phyloP scores from a whole-genome alignment of 2,888 invertebrate species.

The Ptilodon capucinus region DNA sequence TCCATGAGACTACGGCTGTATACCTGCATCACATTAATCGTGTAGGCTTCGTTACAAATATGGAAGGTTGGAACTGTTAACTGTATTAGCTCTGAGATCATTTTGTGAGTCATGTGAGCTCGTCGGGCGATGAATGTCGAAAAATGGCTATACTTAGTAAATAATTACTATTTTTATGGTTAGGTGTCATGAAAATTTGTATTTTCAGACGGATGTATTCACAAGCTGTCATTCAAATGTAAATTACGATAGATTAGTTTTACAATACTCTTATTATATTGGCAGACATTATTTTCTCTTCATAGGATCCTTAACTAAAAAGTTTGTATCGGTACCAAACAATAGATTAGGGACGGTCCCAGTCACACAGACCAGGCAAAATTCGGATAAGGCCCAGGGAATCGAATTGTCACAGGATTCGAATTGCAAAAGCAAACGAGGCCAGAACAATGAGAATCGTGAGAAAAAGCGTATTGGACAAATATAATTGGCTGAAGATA shows the following conservation, averaged over 20 bases:
- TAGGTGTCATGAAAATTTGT: slow-evolving; percentile 2
- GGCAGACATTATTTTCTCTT: too few species aligned
- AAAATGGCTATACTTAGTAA: slow-evolving; percentile 1
- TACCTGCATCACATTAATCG: not conserved
- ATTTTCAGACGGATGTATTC: slow-evolving; percentile 9
- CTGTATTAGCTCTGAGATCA: slow-evolving; percentile 63
- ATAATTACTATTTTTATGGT: slow-evolving; percentile 16
- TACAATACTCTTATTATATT: too few species aligned
- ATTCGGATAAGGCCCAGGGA: too few species aligned
- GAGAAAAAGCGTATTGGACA: too few species aligned
- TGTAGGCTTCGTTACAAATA: slow-evolving; percentile 32
- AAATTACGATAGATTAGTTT: not conserved
- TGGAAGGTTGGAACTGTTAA: slow-evolving; percentile 59
- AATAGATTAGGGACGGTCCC: too few species aligned
- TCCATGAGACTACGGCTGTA: not conserved
- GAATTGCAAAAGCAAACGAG: too few species aligned
- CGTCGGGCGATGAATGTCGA: not conserved
- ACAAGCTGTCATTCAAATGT: not conserved
- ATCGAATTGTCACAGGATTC: too few species aligned
- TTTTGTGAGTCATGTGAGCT: slow-evolving; percentile 44
- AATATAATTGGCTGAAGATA: not conserved
- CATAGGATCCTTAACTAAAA: too few species aligned
- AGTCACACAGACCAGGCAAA: too few species aligned
- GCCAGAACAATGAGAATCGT: too few species aligned
- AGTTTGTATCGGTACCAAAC: too few species aligned